Evolutionary conservation across 1,140 invertebrate genomes (phyloP), one percentile per base, ranked within the genome.

Genomic region (Cydia amplana): DNA sequence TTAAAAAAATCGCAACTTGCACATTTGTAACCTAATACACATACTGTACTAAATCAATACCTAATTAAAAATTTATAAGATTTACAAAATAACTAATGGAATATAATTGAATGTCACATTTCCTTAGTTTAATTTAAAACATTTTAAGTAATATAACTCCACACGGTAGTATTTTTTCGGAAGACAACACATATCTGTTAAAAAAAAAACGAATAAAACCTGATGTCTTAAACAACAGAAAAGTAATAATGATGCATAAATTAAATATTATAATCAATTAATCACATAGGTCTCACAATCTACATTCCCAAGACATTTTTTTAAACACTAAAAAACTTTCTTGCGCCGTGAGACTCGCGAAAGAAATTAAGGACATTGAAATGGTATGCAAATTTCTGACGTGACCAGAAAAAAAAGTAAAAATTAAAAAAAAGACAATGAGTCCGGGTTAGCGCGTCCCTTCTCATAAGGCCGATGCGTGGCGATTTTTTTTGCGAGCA

Each of bases 401-500:
- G 88, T 92, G 88, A 91, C 87, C 86, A 89, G 76, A 82, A 84
- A 87, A 86, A 84, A 76, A 84, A 40, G 75, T 28, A 40, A 75
- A 73, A 75, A 67, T 72, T 70, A 77, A 78, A 84, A 51, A 87
- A 87, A 85, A 89, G 73, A 85, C 80, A 87, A 85, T 79, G 74
- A 55, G 60, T 20, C 64, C 78, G 65, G 65, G 65, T 70, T 70
- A 70, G 65, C 64, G 60, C 60, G 64, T 70, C 65, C 65, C 65
- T 70, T 70, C 20, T 60, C 65, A 70, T 70, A 70, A 70, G 32
- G 28, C 36, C 65, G 65, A 70, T 70, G 65, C 79, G 78, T 88
- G 87, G 88, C 87, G 82, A 90, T 90, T 92, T 92, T 91, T 91
- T 92, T 55, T 25, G 49, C 43, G 36, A 75, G 36, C 67, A 83